Base-by-base conservation (phyloP, 2,113 vertebrate genomes). In the Dascyllus trimaculatus region DNA sequence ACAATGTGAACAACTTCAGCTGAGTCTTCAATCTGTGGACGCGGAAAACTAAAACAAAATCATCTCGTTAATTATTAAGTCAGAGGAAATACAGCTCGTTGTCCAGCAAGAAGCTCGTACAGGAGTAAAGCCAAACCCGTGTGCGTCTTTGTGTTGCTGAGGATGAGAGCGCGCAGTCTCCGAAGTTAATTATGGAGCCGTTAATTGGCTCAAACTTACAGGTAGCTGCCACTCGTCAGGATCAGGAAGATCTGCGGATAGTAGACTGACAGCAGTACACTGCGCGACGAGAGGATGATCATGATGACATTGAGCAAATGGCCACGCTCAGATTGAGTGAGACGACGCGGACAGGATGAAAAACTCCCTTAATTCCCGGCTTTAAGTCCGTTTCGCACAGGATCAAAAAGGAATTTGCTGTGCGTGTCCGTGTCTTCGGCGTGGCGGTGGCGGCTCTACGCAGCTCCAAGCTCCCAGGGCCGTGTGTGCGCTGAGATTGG, bases 231-330 rank as follows among this genome's bases (percentile, higher is more conserved):
- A 88, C 98, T 98, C 93, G 97, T 98, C 92, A 99, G 96, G 95
- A 99, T 96, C 90, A 99, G 97, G 94, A 98, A 98, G 92, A 99
- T 97, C 96, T 98, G 98, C 75, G 97, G 98, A 80, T 97, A 98
- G 92, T 97, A 98, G 90, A 99, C 95, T 93, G 97, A 97, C 92
- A 98, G 96, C 92, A 98, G 95, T 83, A 97, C 96, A 94, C 97
- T 93, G 95, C 97, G 97, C 85, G 96, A 96, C 88, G 96, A 96
- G 92, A 97, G 95, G 91, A 97, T 95, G 95, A 97, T 97, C 98
- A 99, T 99, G 95, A 95, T 95, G 94, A 92, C 94, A 94, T 94
- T 83, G 92, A 95, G 87, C 91, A 89, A 91, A 87, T 82, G 62
- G 90, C 80, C 87, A 87, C 92, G 88, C 84, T 89, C 87, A 67